Percentiles rank a stretch among this genome's conserved stretches.
Conservation (phyloP, 1,140 invertebrate species). For the Drosophila littoralis region DNA sequence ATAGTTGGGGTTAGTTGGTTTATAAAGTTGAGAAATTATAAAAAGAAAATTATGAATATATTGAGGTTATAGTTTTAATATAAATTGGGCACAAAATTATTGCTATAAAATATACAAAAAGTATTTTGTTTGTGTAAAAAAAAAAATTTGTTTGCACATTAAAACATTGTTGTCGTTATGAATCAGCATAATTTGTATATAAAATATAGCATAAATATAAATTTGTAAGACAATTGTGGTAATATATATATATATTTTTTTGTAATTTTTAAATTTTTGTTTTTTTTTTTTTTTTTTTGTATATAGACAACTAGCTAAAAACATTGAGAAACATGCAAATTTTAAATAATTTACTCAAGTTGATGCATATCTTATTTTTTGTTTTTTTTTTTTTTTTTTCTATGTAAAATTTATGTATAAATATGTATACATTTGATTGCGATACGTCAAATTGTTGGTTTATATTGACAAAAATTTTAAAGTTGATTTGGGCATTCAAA, state of each 20-base stretch:
- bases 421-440: slow-evolving; percentile 37
- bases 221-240: slow-evolving; percentile 54
- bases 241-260: slow-evolving; percentile 54
- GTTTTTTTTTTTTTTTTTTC: slow-evolving; percentile 14
- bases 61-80: slow-evolving; percentile 67
- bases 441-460: slow-evolving; percentile 30
- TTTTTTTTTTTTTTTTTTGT: slow-evolving; percentile 38
- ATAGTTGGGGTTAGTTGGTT: slow-evolving; percentile 55
- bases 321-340: slow-evolving; percentile 84
- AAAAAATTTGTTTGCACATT: slow-evolving; percentile 58
- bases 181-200: slow-evolving; percentile 56
- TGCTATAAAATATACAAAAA: slow-evolving; percentile 71
- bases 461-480: slow-evolving; percentile 12
- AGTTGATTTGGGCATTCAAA: slow-evolving; percentile 24
- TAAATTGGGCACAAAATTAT: slow-evolving; percentile 73
- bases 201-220: slow-evolving; percentile 69
- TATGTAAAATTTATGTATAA: slow-evolving; percentile 10
- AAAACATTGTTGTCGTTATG: slow-evolving; percentile 45
- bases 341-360: slow-evolving; percentile 76
- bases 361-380: slow-evolving; percentile 48
- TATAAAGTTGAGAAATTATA: slow-evolving; percentile 63
- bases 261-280: slow-evolving; percentile 14
- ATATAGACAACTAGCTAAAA: slow-evolving; percentile 76
- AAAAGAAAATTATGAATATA: slow-evolving; percentile 68
- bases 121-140: slow-evolving; percentile 49